A percentile compares a stretch with the other conserved stretches of the same genome.
These are phyloP conservation scores for Papilio glaucus DNA, from an alignment of 1,140 invertebrate genomes.

Conservation along the genomic window DNA sequence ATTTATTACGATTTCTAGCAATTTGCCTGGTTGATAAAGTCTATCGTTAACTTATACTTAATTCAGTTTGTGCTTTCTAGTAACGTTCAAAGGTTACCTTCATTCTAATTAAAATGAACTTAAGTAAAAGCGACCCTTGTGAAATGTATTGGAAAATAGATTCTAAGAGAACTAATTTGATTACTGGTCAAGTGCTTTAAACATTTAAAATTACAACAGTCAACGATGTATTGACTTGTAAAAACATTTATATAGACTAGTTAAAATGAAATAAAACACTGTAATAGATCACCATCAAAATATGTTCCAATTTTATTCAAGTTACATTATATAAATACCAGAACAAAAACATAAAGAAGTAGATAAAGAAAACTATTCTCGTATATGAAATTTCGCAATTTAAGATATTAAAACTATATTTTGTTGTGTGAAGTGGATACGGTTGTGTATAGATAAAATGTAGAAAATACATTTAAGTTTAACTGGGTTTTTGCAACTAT, in stretches of 20 bases:
- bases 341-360: too few species aligned
- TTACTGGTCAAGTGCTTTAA: neutral
- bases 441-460: too few species aligned
- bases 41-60: slow-evolving; percentile 9
- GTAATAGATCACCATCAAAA: too few species aligned
- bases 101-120: slow-evolving; percentile 20
- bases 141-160: slow-evolving; percentile 23
- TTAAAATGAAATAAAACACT: neutral
- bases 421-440: too few species aligned
- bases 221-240: neutral
- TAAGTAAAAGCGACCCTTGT: slow-evolving; percentile 23
- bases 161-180: slow-evolving; percentile 11
- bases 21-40: slow-evolving; percentile 3
- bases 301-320: too few species aligned
- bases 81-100: slow-evolving; percentile 13
- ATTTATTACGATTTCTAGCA: neutral
- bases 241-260: neutral
- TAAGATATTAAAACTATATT: too few species aligned
- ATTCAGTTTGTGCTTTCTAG: slow-evolving; percentile 18
- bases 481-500: too few species aligned
- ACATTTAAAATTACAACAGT: neutral
- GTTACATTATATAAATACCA: too few species aligned
- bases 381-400: too few species aligned
- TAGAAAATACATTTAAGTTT: too few species aligned
- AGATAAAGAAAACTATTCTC: too few species aligned